Base-by-base conservation (phyloP, 2,888 invertebrate species). In the Gastrophysa polygoni region DNA sequence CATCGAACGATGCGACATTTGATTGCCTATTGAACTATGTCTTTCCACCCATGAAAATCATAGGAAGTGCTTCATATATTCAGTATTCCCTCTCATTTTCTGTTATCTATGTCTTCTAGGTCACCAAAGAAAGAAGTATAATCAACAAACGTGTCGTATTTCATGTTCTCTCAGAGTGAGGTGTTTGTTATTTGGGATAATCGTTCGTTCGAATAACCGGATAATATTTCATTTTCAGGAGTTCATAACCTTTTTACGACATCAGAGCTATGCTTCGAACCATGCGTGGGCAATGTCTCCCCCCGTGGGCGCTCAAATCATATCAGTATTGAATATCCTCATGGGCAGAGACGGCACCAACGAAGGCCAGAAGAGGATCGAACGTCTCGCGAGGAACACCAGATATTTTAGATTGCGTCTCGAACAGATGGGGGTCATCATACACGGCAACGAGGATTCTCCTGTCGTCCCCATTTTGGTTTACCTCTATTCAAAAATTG, bases 391-490 rank as follows among this genome's bases (percentile, higher is more conserved):
- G 1, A 86, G 90, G 68, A 97, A 97, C 83, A 91, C 95, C 0
- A 84, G 85, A 56, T 95, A 95, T 80, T 93, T 95, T 78, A 86
- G 94, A 59, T 84, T 86, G 67, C 86, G 89, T 69, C 83, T 98
- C 68, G 89, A 91, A 66, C 91, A 91, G 81, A 91, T 95, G 82
- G 96, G 98, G 68, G 93, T 96, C 71, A 93, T 98, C 71, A 89
- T 91, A 69, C 93, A 93, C 80, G 98, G 98, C 6, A 93, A 96
- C 82, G 89, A 89, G 77, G 94, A 96, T 81, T 97, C 97, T 47
- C 98, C 98, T 0, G 97, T 99, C 66, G 95, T 99, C 76, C 98
- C 98, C 14, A 87, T 99, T 85, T 84, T 99, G 77, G 91, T 96
- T 69, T 99, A 95, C 84, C 86, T 94, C 73, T 97, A 95, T 82